Conservation (phyloP, 2,113 vertebrate genomes). For the Bombycilla garrulus region DNA sequence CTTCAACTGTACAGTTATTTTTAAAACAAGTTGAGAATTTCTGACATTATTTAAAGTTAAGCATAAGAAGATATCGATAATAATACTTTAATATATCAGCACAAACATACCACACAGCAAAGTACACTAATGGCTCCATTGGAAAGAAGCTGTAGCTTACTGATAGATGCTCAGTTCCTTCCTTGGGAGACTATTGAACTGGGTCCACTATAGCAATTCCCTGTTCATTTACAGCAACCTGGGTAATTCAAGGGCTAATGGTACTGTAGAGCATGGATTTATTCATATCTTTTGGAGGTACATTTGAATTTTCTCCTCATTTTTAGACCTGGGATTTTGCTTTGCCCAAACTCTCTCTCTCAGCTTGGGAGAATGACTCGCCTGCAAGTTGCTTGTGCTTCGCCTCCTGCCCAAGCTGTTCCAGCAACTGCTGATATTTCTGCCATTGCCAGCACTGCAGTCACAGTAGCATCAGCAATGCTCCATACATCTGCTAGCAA, state of each 20-base stretch:
- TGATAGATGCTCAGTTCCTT: not conserved
- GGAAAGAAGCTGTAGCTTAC: not conserved
- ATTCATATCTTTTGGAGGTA: not conserved
- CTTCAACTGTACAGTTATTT: not conserved
- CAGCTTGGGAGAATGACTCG: not conserved
- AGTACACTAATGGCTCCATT: not conserved
- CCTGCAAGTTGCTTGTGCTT: not conserved
- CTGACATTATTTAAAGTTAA: not conserved
- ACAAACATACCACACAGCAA: not conserved
- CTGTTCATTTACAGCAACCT: not conserved
- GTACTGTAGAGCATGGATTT: not conserved
- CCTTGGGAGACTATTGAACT: not conserved
- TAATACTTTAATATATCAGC: not conserved
- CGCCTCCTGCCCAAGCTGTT: constrained; percentile 32
- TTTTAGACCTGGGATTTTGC: not conserved
- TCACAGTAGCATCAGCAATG: not conserved
- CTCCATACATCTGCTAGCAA: constrained; percentile 42
- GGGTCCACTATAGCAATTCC: not conserved
- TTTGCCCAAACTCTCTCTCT: not conserved
- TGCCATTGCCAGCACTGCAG: constrained; percentile 18
- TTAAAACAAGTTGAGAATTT: not conserved
- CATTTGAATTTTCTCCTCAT: not conserved
- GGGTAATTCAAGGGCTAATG: not conserved
- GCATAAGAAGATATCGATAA: not conserved
- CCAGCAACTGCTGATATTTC: constrained; percentile 44